Base-by-base conservation (phyloP, 2,797 vertebrate species). In the Gymnopithys bicolor region DNA sequence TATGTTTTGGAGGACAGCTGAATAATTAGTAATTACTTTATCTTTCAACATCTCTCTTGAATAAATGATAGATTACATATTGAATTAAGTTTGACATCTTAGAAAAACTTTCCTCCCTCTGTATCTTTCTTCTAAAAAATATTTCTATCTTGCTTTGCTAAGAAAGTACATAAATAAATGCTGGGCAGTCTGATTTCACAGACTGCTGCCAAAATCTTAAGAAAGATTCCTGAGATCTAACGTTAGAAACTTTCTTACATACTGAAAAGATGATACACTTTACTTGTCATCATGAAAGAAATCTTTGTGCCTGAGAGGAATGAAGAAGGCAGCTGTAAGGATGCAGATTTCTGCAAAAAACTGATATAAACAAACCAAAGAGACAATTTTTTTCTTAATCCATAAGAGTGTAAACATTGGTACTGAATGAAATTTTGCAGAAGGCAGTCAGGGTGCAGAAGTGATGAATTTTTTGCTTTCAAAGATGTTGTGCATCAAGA, bases 211-310 rank as follows among this genome's bases (percentile, higher is more conserved):
- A 28, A 90, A 91, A 89, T 89, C 69, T 90, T 78, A 74, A 91
- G 83, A 56, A 86, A 87, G 71, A 73, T 84, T 87, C 67, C 60
- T 51, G 70, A 93, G 76, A 89, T 90, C 66, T 84, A 93, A 90
- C 6, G 0, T 73, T 73, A 79, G n/a, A 81, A 84, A 81, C 66
- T 92, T 95, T 73, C 53, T 95, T 92, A 85, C 8, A 45, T 60
- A 79, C 77, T 73, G 93, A 71, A 92, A 79, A 95, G 92, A 95
- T 12, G 12, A 94, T 70, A 58, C 53, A 90, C 76, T 95, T 82
- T 87, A 71, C 84, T 96, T 96, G 77, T 94, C 17, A 18, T 89
- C 79, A 82, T 87, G 87, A 97, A 97, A 96, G 68, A 94, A 95
- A 96, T 89, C 90, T 93, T 71, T 88, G 23, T 89, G 59, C 88